phyloP scores from a whole-genome alignment of 2,113 vertebrate species.

The Thamnaconus septentrionalis region DNA sequence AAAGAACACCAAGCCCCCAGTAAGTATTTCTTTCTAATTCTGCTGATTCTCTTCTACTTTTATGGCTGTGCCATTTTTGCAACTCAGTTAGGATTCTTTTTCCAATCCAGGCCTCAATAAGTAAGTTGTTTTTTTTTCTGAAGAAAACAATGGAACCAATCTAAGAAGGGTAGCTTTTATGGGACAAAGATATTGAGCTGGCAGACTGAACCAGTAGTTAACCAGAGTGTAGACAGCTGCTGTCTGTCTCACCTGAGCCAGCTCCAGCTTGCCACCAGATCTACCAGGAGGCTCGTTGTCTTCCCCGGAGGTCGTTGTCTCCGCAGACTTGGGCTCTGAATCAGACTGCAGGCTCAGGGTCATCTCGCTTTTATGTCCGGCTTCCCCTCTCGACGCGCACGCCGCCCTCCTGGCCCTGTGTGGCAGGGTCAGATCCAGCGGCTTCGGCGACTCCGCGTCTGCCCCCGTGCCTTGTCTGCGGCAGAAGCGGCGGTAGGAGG shows the following conservation, averaged over 20 bases:
- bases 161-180: too few relatives aligned
- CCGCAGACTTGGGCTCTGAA: constrained; percentile 37
- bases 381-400: background rate
- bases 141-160: too few relatives aligned
- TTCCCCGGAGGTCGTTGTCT: constrained; percentile 56
- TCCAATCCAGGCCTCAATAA: too few relatives aligned
- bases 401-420: constrained; percentile 42
- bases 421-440: constrained; percentile 73
- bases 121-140: too few relatives aligned
- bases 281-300: constrained; percentile 43
- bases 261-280: constrained; percentile 45
- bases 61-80: too few relatives aligned
- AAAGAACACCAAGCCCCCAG: too few relatives aligned
- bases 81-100: too few relatives aligned
- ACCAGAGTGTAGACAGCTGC: background rate
- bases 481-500: constrained; percentile 56
- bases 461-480: background rate
- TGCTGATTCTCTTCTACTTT: too few relatives aligned
- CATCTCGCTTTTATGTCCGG: background rate
- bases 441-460: constrained; percentile 36
- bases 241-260: constrained; percentile 48
- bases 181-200: too few relatives aligned
- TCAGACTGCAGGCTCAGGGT: constrained; percentile 11
- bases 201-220: too few relatives aligned
- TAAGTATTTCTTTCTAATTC: too few relatives aligned